phyloP scores from a whole-genome alignment of 2,888 invertebrate species.

The Homarus gammarus region DNA sequence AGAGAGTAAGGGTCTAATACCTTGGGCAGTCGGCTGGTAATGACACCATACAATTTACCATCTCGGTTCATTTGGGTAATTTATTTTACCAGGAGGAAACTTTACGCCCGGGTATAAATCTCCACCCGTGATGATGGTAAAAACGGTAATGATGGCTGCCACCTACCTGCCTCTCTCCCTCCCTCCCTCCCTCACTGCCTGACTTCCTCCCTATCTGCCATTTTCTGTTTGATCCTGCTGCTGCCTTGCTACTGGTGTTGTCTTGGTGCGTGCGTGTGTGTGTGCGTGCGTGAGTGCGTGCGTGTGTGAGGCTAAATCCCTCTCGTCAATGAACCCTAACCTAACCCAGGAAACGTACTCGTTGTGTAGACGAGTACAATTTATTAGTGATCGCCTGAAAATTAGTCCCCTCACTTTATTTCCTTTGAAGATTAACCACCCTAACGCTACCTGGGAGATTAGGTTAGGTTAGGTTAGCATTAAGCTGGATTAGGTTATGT shows the following conservation, averaged over 20 bases:
- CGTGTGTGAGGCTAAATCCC: background rate
- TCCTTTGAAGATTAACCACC: no score
- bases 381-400: no score
- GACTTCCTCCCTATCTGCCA: no score
- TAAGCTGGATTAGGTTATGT: no score
- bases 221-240: background rate
- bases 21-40: slow-evolving; percentile 14
- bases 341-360: no score
- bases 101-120: background rate
- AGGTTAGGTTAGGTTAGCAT: no score
- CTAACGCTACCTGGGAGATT: no score
- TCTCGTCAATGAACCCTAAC: no score
- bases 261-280: background rate
- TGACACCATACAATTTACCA: slow-evolving; percentile 33
- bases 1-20: background rate
- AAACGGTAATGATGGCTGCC: slow-evolving; percentile 21
- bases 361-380: no score
- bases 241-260: background rate
- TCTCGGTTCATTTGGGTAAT: background rate
- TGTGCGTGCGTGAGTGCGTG: slow-evolving; percentile 26
- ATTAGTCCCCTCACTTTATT: no score
- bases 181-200: no score
- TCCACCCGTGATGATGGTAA: slow-evolving; percentile 14
- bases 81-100: slow-evolving; percentile 9
- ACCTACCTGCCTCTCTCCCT: background rate